Conservation (phyloP, 2,797 vertebrate genomes). For the Neostethus bicornis region DNA sequence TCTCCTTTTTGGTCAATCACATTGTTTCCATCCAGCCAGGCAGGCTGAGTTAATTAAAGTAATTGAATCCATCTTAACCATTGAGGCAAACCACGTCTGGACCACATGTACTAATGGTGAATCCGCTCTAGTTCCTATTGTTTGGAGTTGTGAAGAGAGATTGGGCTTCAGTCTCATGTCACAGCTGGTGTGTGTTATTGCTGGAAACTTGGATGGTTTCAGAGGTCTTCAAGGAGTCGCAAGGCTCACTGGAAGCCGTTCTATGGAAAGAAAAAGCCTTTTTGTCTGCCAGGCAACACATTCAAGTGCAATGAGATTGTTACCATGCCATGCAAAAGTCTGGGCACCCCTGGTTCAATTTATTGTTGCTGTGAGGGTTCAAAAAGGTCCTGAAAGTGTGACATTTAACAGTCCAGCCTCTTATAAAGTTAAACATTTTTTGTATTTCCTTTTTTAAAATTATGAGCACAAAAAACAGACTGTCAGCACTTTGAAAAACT, state of each 20-base stretch:
- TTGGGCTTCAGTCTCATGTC: conserved; percentile 72
- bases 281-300: conserved; percentile 33
- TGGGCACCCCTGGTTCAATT: conserved; percentile 1
- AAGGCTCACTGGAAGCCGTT: conserved; percentile 69
- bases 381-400: not conserved
- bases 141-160: conserved; percentile 44
- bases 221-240: conserved; percentile 72
- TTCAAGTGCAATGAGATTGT: conserved; percentile 19
- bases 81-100: conserved; percentile 55
- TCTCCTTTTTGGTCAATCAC: conserved; percentile 39
- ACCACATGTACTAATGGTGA: conserved; percentile 49
- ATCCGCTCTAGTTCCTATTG: conserved; percentile 41
- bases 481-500: too few species aligned
- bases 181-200: conserved; percentile 73
- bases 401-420: not conserved
- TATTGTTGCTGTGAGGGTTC: not conserved
- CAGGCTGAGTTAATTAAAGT: conserved; percentile 52
- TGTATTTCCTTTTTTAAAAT: not conserved
- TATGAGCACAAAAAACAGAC: too few species aligned
- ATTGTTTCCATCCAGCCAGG: conserved; percentile 55
- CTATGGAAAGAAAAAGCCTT: conserved; percentile 43
- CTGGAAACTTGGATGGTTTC: conserved; percentile 73
- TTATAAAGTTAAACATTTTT: not conserved
- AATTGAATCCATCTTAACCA: conserved; percentile 56
- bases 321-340: not conserved